Base-by-base conservation (phyloP, 1,140 invertebrate species). In the Diachasma alloeum region DNA sequence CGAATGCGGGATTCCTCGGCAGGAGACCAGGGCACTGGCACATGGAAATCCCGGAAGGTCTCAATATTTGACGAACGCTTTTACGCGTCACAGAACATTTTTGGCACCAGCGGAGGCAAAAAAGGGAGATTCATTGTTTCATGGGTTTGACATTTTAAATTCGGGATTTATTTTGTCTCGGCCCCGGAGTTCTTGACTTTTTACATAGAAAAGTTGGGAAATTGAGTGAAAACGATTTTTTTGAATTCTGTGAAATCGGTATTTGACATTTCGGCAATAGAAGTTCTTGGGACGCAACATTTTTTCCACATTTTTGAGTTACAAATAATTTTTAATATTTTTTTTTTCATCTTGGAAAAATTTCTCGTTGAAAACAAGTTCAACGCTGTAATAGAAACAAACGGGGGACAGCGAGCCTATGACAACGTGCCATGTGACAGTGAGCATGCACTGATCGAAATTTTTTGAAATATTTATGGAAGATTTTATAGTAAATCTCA, bases 51-150 rank as follows among this genome's bases (percentile, higher is more conserved):
- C 59, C 4, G n/a, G n/a, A 56, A 63, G 59, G 59, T 63, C 59
- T 63, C 59, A 63, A 63, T 63, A 63, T 63, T 63, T 63, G 59
- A 63, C 59, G 59, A 63, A 53, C 26, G 59, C 59, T 26, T 63
- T 63, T 13, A 63, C 59, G 59, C 59, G 59, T 63, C 59, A 63
- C 22, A 63, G 59, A 63, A 26, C 24, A 63, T 63, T 63, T 63
- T 63, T 26, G 59, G 0, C 59, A 63, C 59, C 59, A 31, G 24
- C 19, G 59, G 19, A 9, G 15, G 22, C 26, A 26, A 63, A 63
- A 63, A 63, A 31, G n/a, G 1, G n/a, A 19, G 1, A 26, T 63
- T 24, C 59, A 56, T 63, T 63, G 59, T 63, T 63, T 63, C 59
- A 63, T 4, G 4, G 17, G 19, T 6, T 63, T 8, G 24, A 63